A percentile compares a stretch with the other conserved stretches of the same genome.
phyloP scores from a whole-genome alignment of 2,888 invertebrate species.

The Pseudococcus viburni region DNA sequence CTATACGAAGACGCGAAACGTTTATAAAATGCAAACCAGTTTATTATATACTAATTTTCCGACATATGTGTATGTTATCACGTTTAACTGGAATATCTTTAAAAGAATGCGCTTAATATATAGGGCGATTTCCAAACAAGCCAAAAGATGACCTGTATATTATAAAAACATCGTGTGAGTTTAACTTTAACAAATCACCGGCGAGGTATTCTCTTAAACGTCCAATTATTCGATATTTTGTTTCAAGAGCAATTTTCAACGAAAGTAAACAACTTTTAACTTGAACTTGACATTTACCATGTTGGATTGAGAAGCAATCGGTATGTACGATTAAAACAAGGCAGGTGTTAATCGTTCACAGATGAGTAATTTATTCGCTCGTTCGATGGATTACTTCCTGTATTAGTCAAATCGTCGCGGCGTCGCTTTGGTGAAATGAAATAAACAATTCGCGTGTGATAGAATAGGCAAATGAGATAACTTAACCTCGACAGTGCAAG shows the following conservation, averaged over 20 bases:
- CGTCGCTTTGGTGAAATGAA: neutral
- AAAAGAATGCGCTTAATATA: conserved; percentile 43
- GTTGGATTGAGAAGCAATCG: neutral
- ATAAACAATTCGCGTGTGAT: neutral
- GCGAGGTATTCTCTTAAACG: neutral
- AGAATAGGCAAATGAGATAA: neutral
- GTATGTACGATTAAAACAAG: neutral
- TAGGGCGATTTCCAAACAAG: conserved; percentile 50
- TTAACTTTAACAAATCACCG: neutral
- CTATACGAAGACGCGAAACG: conserved; percentile 9
- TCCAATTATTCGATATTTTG: conserved; percentile 10
- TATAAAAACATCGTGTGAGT: conserved; percentile 7
- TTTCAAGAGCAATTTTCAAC: neutral
- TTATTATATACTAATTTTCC: conserved; percentile 50
- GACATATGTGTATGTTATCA: conserved; percentile 20
- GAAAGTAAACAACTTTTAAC: conserved; percentile 36
- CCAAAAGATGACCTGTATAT: conserved; percentile 45
- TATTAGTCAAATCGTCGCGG: neutral
- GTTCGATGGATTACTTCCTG: conserved; percentile 27
- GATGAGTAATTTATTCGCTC: conserved; percentile 36
- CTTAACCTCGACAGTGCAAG: neutral
- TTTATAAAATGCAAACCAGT: conserved; percentile 56
- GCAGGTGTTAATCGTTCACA: conserved; percentile 36
- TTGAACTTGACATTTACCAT: conserved; percentile 36
- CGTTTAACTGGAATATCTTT: conserved; percentile 50